These are phyloP conservation scores for Rhineura floridana DNA, from an alignment of 2,113 vertebrate genomes.

Conservation along the genomic window DNA sequence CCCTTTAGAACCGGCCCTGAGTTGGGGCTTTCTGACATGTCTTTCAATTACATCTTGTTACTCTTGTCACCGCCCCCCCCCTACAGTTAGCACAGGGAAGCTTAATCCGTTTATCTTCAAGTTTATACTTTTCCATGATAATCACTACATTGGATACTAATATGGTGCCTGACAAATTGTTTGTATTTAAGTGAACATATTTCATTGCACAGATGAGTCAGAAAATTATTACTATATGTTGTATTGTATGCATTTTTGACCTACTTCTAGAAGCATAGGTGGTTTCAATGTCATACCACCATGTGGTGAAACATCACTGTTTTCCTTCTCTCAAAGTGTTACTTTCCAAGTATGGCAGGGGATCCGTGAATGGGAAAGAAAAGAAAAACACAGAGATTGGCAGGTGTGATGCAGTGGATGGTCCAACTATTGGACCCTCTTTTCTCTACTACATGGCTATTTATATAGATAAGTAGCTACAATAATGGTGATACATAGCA, in stretches of 20 bases:
- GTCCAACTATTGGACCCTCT: background rate
- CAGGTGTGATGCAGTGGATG: background rate
- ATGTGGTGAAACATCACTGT: background rate
- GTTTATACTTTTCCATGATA: constrained; percentile 33
- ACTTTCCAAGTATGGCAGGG: constrained; percentile 7
- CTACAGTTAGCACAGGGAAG: too few species aligned
- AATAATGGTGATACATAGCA: constrained; percentile 18
- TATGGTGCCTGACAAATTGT: constrained; percentile 16
- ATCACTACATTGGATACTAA: background rate
- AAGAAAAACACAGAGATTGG: background rate
- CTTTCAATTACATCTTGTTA: background rate
- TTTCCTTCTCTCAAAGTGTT: constrained; percentile 9
- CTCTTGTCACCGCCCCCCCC: background rate
- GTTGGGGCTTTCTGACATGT: background rate
- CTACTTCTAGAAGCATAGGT: constrained; percentile 22
- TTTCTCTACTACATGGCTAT: background rate
- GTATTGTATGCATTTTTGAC: background rate
- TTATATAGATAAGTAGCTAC: background rate
- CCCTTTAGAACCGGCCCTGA: too few species aligned
- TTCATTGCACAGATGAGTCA: constrained; percentile 23
- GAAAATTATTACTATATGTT: constrained; percentile 20
- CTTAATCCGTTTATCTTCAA: background rate
- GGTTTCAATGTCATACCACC: constrained; percentile 4
- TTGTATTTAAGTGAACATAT: constrained; percentile 17
- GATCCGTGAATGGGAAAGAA: background rate